Evolutionary conservation across 2,888 invertebrate genomes (phyloP).

Genomic region (Ametastegia equiseti): DNA sequence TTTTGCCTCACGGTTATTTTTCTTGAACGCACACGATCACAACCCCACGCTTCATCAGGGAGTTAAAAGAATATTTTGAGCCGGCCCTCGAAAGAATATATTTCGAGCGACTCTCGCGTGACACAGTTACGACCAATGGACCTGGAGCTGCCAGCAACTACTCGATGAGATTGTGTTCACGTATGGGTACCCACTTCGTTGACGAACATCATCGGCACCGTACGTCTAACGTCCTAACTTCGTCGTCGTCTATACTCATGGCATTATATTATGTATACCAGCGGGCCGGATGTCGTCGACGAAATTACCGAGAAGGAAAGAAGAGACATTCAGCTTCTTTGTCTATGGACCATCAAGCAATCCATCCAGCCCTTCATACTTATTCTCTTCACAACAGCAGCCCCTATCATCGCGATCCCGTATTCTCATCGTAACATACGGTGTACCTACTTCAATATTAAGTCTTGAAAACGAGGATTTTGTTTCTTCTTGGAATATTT

Average conservation of each 20-base stretch:
- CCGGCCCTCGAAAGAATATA: conserved; percentile 5
- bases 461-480: not conserved
- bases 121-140: conserved; percentile 35
- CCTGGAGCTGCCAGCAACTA: not conserved
- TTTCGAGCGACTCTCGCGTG: conserved; percentile 34
- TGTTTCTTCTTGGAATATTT: not conserved
- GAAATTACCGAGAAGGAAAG: conserved; percentile 18
- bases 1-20: conserved; percentile 21
- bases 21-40: not conserved
- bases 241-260: too few species aligned
- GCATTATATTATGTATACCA: too few species aligned
- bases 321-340: not conserved
- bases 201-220: conserved; percentile 18
- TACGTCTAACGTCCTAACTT: too few species aligned
- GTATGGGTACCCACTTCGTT: not conserved
- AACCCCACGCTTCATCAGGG: too few species aligned
- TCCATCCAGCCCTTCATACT: not conserved
- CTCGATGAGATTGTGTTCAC: not conserved
- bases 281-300: conserved; percentile 41
- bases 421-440: not conserved
- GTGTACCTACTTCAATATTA: too few species aligned
- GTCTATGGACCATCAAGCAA: not conserved
- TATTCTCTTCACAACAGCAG: not conserved
- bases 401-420: conserved; percentile 22
- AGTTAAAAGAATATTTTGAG: conserved; percentile 22